These are phyloP conservation scores for Muscicapa comitata DNA, from an alignment of 2,797 vertebrate species.

Conservation along the genomic window DNA sequence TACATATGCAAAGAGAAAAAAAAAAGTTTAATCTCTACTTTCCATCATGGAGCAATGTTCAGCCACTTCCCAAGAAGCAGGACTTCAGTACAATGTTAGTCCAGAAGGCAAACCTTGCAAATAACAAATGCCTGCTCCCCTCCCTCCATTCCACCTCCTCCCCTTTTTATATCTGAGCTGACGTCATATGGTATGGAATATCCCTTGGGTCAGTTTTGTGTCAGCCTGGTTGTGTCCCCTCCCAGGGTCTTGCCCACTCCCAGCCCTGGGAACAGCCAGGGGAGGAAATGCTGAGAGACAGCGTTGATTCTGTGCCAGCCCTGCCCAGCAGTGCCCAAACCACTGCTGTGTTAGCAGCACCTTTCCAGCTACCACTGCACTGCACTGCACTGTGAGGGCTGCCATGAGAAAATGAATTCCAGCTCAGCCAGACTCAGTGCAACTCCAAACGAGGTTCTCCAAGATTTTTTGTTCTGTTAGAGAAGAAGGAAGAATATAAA, in stretches of 20 bases:
- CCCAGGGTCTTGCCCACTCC: neutral
- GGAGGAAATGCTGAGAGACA: neutral
- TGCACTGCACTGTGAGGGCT: neutral
- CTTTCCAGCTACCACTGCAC: neutral
- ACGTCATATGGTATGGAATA: fast-evolving
- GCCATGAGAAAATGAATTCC: neutral
- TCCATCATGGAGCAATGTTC: fast-evolving
- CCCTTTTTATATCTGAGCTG: neutral
- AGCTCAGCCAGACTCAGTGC: neutral
- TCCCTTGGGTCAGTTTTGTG: neutral
- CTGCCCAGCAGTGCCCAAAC: neutral
- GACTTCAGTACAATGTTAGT: neutral
- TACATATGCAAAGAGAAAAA: neutral
- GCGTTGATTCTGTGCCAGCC: neutral
- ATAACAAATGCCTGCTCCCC: fast-evolving
- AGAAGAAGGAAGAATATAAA: neutral
- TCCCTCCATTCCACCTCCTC: neutral
- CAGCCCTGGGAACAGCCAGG: neutral
- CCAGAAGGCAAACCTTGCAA: neutral
- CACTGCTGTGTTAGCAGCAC: neutral
- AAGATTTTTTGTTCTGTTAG: neutral
- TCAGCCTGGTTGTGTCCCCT: neutral
- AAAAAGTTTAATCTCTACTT: neutral
- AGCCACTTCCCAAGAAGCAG: neutral
- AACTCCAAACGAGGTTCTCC: neutral